phyloP scores from a whole-genome alignment of 2,797 vertebrate genomes.

The Anableps anableps region DNA sequence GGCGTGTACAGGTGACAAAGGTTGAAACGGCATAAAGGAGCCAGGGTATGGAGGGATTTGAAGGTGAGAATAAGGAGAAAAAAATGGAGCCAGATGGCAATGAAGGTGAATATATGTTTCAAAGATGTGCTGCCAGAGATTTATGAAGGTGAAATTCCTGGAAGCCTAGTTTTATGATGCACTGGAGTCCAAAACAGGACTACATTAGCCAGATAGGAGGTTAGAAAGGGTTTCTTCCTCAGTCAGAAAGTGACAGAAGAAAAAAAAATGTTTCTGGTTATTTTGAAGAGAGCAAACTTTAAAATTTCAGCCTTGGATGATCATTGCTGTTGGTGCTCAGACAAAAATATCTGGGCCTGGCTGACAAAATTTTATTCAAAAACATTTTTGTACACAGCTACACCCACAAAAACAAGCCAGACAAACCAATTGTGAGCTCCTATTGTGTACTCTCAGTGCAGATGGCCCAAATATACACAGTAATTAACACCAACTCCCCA shows the following conservation, averaged over 20 bases:
- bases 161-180: neutral
- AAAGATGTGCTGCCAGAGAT: neutral
- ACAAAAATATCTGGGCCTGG: neutral
- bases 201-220: neutral
- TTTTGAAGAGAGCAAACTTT: neutral
- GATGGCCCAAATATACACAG: conserved; percentile 5
- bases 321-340: neutral
- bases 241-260: neutral
- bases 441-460: neutral
- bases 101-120: neutral
- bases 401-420: neutral
- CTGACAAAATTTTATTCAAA: neutral
- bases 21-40: neutral
- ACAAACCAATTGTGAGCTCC: neutral
- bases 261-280: neutral
- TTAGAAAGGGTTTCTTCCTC: neutral
- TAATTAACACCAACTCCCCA: neutral
- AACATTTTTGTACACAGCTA: neutral
- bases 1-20: neutral
- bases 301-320: neutral
- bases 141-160: neutral
- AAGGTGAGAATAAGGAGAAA: conserved; percentile 3
- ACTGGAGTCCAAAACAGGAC: neutral
- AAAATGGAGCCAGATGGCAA: neutral
- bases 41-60: neutral